Evolutionary conservation across 2,888 invertebrate species (phyloP), one percentile per base, ranked within the genome.

Genomic region (Antheraea assamensis): DNA sequence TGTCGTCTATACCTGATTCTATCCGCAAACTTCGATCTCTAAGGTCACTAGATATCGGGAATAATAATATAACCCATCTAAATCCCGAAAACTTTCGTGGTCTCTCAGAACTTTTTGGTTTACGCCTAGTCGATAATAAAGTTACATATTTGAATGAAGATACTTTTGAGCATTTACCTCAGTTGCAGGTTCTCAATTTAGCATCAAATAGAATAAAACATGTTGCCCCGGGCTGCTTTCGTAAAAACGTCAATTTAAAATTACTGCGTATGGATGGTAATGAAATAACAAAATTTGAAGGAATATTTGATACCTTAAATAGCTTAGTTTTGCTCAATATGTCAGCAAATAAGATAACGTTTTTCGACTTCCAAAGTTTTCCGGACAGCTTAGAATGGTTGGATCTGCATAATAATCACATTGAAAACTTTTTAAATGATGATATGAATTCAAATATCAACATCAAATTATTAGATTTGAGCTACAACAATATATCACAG

Each of bases 41-140:
- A 75, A 96, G 96, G 88, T 96, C 97, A 31, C 93, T 98, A 78
- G 97, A 98, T 92, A 95, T 98, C 79, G 97, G 97, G 31, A 97
- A 97, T 86, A 98, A 98, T 91, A 96, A 95, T 85, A 96, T 98
- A 87, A 95, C 96, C 83, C 94, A 95, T 78, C 95, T 98, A 79
- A 96, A 95, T 78, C 96, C 96, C 84, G 95, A 96, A 81, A 96
- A 97, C 79, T 97, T 98, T 86, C 95, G 95, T 80, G 97, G 97
- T 19, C 91, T 98, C 76, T 95, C 96, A 76, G 96, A 97, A 84
- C 95, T 98, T 77, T 96, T 96, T 83, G 97, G 97, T 74, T 93
- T 98, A 77, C 96, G 98, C 77, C 90, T 98, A 80, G 97, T 97
- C 74, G 97, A 97, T 90, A 98, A 98, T 94, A 96, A 96, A 91